Evolutionary conservation across 2,113 vertebrate genomes (phyloP).

Genomic region (Benitochromis conjunctus): DNA sequence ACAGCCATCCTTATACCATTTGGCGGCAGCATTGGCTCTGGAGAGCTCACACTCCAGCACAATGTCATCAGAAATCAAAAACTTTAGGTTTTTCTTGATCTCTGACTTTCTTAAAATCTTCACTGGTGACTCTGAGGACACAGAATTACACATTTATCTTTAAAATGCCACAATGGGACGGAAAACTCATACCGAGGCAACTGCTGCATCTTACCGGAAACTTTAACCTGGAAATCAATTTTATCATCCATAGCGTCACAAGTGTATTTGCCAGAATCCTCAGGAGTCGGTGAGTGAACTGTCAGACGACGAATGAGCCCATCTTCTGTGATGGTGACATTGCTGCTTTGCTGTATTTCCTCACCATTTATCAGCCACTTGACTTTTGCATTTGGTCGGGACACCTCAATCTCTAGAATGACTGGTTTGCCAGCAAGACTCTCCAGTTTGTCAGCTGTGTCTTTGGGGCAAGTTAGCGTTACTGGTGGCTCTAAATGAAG

Average conservation of each 20-base stretch:
- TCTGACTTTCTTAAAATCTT: conserved; percentile 75
- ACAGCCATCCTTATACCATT: conserved; percentile 88
- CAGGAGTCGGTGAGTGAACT: conserved; percentile 46
- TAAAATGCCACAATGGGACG: neutral
- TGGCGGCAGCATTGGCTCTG: conserved; percentile 55
- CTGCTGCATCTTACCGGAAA: conserved; percentile 73
- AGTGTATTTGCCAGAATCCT: conserved; percentile 78
- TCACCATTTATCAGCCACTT: conserved; percentile 66
- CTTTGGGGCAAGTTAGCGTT: conserved; percentile 34
- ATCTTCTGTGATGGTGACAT: conserved; percentile 51
- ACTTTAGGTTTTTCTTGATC: conserved; percentile 57
- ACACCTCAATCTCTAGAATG: conserved; percentile 65
- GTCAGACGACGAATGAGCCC: conserved; percentile 63
- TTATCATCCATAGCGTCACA: conserved; percentile 71
- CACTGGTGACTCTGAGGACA: conserved; percentile 73
- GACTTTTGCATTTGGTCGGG: conserved; percentile 64
- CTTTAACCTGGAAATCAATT: conserved; percentile 80
- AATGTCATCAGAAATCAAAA: conserved; percentile 75
- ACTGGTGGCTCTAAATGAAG: conserved; percentile 62
- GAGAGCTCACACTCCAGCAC: conserved; percentile 83
- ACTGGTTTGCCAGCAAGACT: conserved; percentile 55
- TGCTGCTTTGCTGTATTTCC: conserved; percentile 55
- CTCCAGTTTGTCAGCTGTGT: conserved; percentile 33
- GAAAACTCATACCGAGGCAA: neutral
- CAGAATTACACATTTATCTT: neutral